These are phyloP conservation scores for Tetranychus truncatus DNA, from an alignment of 2,888 invertebrate species.

Conservation along the genomic window DNA sequence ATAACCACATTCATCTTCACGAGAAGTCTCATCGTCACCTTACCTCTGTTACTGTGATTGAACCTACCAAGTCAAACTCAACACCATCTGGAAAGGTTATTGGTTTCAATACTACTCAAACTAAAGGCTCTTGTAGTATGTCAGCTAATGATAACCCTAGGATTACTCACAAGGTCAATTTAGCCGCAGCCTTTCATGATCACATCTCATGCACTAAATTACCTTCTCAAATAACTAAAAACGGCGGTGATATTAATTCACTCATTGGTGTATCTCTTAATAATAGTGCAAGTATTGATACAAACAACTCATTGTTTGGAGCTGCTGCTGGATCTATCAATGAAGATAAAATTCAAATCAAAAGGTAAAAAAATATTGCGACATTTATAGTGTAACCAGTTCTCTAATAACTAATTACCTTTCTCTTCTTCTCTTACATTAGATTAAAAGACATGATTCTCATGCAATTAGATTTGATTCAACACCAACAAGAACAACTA, in stretches of 20 bases:
- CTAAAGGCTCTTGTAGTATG: background rate
- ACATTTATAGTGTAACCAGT: background rate
- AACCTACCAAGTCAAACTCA: background rate
- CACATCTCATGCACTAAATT: slow-evolving; percentile 28
- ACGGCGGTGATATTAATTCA: slow-evolving; percentile 3
- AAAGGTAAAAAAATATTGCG: background rate
- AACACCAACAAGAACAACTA: slow-evolving; percentile 69
- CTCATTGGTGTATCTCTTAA: background rate
- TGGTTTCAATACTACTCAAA: background rate
- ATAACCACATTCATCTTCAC: background rate
- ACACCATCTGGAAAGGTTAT: background rate
- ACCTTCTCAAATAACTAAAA: slow-evolving; percentile 12
- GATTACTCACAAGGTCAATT: slow-evolving; percentile 21
- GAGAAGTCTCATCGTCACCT: background rate
- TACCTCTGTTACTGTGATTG: background rate
- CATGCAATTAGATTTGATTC: slow-evolving; percentile 66
- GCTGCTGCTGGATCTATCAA: background rate
- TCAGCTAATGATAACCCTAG: background rate
- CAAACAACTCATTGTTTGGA: slow-evolving; percentile 5
- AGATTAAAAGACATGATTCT: slow-evolving; percentile 49
- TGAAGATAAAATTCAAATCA: slow-evolving; percentile 11
- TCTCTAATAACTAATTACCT: background rate
- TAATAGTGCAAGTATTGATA: slow-evolving; percentile 1
- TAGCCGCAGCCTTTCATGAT: slow-evolving; percentile 27
- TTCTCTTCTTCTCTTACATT: background rate